These are phyloP conservation scores for Aculops lycopersici DNA, from an alignment of 1,140 invertebrate species.

Conservation along the genomic window DNA sequence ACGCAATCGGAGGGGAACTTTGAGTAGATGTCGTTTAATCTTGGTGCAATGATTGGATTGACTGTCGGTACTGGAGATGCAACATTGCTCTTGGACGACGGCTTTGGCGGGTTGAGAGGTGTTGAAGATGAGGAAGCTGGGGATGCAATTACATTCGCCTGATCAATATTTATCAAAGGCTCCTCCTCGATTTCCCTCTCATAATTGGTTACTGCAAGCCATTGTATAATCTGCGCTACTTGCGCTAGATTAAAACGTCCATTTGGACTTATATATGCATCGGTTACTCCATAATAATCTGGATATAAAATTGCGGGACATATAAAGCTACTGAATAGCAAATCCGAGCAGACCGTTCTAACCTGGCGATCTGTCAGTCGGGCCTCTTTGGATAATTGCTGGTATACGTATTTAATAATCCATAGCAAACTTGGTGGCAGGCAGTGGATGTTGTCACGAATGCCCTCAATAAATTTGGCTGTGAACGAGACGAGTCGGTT, in stretches of 20 bases:
- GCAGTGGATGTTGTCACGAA: conserved; percentile 53
- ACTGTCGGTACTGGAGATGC: background rate
- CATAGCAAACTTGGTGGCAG: conserved; percentile 41
- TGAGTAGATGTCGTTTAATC: conserved; percentile 6
- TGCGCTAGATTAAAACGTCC: conserved; percentile 67
- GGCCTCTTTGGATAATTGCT: conserved; percentile 16
- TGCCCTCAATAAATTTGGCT: conserved; percentile 43
- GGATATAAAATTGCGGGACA: conserved; percentile 86
- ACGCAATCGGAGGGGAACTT: conserved; percentile 23
- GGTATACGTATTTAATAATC: conserved; percentile 23
- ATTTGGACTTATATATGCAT: conserved; percentile 46
- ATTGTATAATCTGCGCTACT: conserved; percentile 52
- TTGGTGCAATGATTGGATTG: background rate
- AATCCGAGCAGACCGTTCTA: conserved; percentile 50
- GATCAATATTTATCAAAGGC: conserved; percentile 14
- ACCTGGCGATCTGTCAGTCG: conserved; percentile 20
- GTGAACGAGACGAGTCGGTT: conserved; percentile 43
- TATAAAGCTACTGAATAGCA: conserved; percentile 72
- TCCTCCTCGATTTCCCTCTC: conserved; percentile 38
- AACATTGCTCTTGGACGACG: no score
- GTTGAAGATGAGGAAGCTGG: no score
- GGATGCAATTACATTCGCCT: background rate
- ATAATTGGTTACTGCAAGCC: conserved; percentile 46
- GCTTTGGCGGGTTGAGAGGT: no score
- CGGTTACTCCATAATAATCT: conserved; percentile 73